Conservation (phyloP, 2,113 vertebrate genomes). For the Puma concolor region DNA sequence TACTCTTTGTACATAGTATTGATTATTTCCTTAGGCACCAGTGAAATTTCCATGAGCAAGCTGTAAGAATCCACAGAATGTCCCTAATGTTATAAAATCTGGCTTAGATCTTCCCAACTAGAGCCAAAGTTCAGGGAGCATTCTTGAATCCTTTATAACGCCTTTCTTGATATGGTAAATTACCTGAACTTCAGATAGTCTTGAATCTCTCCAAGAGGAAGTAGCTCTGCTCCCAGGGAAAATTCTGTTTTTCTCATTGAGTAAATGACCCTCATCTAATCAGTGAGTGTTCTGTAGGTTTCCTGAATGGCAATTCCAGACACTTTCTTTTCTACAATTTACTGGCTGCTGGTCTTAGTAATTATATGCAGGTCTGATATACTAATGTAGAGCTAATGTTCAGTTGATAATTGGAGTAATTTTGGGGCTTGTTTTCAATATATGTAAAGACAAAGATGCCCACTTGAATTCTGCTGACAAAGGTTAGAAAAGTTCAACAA, state of each 20-base stretch:
- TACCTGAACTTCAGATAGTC: conserved; percentile 32
- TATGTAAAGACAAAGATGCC: neutral
- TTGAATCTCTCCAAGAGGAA: conserved; percentile 55
- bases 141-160: conserved; percentile 43
- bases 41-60: neutral
- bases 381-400: neutral
- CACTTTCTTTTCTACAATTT: conserved; percentile 45
- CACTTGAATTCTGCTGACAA: conserved; percentile 52
- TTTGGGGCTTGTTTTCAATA: conserved; percentile 34
- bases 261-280: conserved; percentile 73
- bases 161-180: conserved; percentile 62
- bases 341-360: conserved; percentile 51
- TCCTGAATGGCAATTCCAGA: conserved; percentile 77
- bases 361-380: conserved; percentile 57
- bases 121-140: neutral
- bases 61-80: neutral
- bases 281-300: conserved; percentile 70
- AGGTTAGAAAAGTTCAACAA: neutral
- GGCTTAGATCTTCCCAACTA: neutral
- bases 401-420: neutral
- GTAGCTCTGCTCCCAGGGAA: conserved; percentile 55
- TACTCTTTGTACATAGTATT: neutral
- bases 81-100: conserved; percentile 2
- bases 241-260: conserved; percentile 79
- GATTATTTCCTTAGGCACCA: neutral